Percentiles rank a stretch among this genome's conserved stretches.
phyloP scores from a whole-genome alignment of 1,140 invertebrate species.

The Spodoptera litura region DNA sequence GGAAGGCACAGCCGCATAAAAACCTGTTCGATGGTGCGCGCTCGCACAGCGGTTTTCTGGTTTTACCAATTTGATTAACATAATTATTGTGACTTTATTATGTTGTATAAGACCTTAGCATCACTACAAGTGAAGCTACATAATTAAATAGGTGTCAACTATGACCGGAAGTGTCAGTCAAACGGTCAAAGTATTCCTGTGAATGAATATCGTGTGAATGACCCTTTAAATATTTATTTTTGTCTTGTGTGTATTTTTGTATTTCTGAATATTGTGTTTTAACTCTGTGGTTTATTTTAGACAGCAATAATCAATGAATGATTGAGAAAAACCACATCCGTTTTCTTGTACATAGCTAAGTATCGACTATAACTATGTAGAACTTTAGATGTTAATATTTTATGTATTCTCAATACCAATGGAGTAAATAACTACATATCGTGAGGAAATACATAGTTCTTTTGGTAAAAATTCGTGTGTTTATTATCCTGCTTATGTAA shows the following conservation, averaged over 20 bases:
- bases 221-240: slow-evolving; percentile 1
- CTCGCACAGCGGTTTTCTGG: slow-evolving; percentile 29
- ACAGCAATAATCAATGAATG: neutral
- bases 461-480: no score
- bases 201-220: slow-evolving; percentile 18
- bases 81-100: slow-evolving; percentile 21
- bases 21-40: slow-evolving; percentile 28
- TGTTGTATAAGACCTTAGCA: neutral
- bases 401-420: no score
- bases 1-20: slow-evolving; percentile 24
- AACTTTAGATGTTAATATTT: no score
- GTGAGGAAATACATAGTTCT: no score
- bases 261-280: neutral
- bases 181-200: neutral
- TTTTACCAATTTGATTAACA: slow-evolving; percentile 16
- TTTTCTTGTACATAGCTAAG: neutral
- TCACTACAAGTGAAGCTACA: neutral
- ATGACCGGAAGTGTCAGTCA: no score
- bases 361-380: neutral
- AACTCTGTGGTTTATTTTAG: no score
- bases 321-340: slow-evolving; percentile 6
- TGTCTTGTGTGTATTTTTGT: slow-evolving; percentile 1
- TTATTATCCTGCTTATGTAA: no score
- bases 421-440: no score
- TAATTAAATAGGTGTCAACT: neutral